These are phyloP conservation scores for Sebastes nivosus DNA, from an alignment of 2,797 vertebrate species.

Conservation along the genomic window DNA sequence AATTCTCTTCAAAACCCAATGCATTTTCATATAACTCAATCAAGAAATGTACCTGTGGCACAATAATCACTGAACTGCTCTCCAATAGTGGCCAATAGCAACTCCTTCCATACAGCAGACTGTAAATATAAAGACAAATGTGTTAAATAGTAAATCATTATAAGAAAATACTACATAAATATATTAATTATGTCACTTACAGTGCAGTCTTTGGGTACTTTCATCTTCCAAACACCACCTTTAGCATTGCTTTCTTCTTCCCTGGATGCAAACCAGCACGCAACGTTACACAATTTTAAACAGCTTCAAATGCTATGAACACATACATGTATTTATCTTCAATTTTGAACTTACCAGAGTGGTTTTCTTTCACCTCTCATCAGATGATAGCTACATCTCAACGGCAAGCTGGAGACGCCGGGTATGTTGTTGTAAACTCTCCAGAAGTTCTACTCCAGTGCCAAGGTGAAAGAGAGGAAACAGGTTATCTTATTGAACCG, in stretches of 20 bases:
- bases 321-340: neutral
- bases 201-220: slow-evolving; percentile 93
- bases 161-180: neutral
- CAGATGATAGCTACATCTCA: slow-evolving; percentile 94
- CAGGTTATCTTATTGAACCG: slow-evolving; percentile 21
- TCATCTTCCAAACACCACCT: slow-evolving; percentile 98
- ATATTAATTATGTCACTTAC: slow-evolving; percentile 77
- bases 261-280: slow-evolving; percentile 75
- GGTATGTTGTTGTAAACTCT: slow-evolving; percentile 98
- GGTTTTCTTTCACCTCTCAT: slow-evolving; percentile 95
- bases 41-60: slow-evolving; percentile 85
- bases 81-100: slow-evolving; percentile 93
- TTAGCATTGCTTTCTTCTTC: slow-evolving; percentile 98
- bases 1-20: neutral
- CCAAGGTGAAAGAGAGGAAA: slow-evolving; percentile 31
- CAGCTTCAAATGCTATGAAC: neutral
- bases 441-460: slow-evolving; percentile 90
- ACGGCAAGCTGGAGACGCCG: slow-evolving; percentile 86
- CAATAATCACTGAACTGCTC: slow-evolving; percentile 95
- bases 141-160: neutral
- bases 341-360: slow-evolving; percentile 84
- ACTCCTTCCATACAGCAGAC: slow-evolving; percentile 94
- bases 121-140: slow-evolving; percentile 58
- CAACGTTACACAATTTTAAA: neutral
- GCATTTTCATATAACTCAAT: neutral